These are phyloP conservation scores for Glaucomys volans DNA, from an alignment of 2,113 vertebrate species.

Conservation along the genomic window DNA sequence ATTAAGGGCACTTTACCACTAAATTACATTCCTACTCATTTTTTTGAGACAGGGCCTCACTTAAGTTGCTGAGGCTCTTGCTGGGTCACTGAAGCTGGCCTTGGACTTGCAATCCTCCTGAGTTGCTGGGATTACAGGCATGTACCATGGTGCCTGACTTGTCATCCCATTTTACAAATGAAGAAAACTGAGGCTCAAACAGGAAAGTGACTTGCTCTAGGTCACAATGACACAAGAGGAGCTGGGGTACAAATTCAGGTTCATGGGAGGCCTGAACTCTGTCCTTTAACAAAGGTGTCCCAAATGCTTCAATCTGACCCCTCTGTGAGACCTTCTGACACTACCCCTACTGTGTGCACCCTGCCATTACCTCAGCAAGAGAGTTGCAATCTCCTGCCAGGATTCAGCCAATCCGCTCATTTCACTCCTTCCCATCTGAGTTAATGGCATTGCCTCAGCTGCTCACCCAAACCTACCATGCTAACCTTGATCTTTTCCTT, in stretches of 20 bases:
- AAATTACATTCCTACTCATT: too few species aligned
- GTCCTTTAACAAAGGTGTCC: neutral
- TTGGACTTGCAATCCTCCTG: too few species aligned
- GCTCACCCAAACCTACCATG: neutral
- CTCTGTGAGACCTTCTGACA: neutral
- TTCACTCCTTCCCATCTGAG: neutral
- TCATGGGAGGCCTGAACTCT: fast-evolving
- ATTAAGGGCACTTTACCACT: too few species aligned
- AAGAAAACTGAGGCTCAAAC: neutral
- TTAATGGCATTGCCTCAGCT: neutral
- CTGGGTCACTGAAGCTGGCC: too few species aligned
- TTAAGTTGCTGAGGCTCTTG: too few species aligned
- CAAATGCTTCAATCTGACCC: neutral
- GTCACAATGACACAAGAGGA: neutral
- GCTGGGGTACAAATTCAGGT: neutral
- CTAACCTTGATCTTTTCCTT: neutral
- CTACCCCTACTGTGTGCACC: neutral
- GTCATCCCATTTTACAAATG: neutral
- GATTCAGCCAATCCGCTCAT: neutral
- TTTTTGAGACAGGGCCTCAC: too few species aligned
- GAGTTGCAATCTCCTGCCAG: fast-evolving
- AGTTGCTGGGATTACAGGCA: too few species aligned
- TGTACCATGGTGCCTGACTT: neutral
- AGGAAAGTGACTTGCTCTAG: neutral
- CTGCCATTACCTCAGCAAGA: neutral